Base-by-base conservation (phyloP, 2,797 vertebrate species). In the Cephalopachus bancanus region DNA sequence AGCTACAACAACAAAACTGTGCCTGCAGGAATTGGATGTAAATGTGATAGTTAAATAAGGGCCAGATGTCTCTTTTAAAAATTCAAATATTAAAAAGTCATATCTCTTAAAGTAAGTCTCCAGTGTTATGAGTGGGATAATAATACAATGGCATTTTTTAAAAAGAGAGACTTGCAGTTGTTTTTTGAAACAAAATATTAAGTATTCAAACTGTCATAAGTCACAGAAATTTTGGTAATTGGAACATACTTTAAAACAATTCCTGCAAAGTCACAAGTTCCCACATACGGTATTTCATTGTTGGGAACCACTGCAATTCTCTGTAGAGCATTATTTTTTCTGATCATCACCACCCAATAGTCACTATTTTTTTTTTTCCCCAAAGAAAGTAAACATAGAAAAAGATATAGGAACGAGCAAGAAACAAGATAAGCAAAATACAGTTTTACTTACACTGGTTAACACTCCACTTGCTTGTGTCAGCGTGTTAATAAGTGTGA, bases 21-120 rank as follows among this genome's bases (percentile, higher is more conserved):
- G 98, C 98, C 98, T 98, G 95, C 95, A 98, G 98, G 97, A 98
- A 97, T 9, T 97, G 79, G 98, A 98, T 98, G 95, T 97, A 98
- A 98, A 98, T 98, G 94, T 97, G 98, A 98, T 98, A 96, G 96
- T 97, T 98, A 98, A 98, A 98, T 98, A 98, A 98, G 98, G 98
- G 98, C 98, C 98, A 99, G 98, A 98, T 98, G 98, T 98, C 93
- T 44, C 44, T 7, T 84, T 97, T 97, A 86, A 96, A 97, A 97
- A 93, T 72, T 67, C 81, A 91, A 84, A 95, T 96, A 97, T 95
- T 96, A 94, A 97, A 98, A 98, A 96, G 79, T 97, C 97, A 15
- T 94, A 92, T 98, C 97, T 98, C 97, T 95, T 98, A 92, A 98
- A 97, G 96, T 94, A 89, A 89, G 62, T 97, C 92, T 97, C 88